A percentile compares a stretch with the other conserved stretches of the same genome.
phyloP scores from a whole-genome alignment of 2,888 invertebrate genomes.

The Myathropa florea region DNA sequence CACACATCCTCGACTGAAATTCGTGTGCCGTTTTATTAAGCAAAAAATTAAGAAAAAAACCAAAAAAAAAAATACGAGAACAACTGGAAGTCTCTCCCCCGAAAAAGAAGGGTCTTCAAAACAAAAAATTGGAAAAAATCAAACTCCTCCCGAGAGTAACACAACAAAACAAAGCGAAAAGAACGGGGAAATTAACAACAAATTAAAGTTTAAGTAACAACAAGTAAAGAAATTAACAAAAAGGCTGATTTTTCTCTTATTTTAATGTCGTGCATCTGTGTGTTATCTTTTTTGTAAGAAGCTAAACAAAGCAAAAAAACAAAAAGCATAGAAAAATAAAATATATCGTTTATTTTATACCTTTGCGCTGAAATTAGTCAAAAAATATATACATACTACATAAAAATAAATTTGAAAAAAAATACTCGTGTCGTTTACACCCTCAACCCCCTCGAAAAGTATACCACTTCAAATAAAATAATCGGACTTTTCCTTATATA shows the following conservation, averaged over 20 bases:
- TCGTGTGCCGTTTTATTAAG: constrained; percentile 65
- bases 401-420: constrained; percentile 12
- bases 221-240: constrained; percentile 73
- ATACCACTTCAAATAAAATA: not conserved
- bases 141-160: not conserved
- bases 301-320: constrained; percentile 33
- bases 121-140: not conserved
- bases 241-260: constrained; percentile 80
- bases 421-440: constrained; percentile 28
- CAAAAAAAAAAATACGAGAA: constrained; percentile 19
- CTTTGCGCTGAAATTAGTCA: constrained; percentile 42
- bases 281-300: constrained; percentile 56
- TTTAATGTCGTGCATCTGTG: constrained; percentile 79
- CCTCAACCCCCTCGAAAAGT: constrained; percentile 11
- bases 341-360: constrained; percentile 56
- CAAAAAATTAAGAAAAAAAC: not conserved
- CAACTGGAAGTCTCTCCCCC: not conserved
- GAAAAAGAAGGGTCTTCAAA: constrained; percentile 14
- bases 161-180: constrained; percentile 7
- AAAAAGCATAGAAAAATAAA: constrained; percentile 18
- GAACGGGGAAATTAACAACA: constrained; percentile 8
- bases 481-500: constrained; percentile 55
- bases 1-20: constrained; percentile 62
- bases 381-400: constrained; percentile 33
- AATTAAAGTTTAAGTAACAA: constrained; percentile 34